Evolutionary conservation across 2,888 invertebrate genomes (phyloP), one percentile per base, ranked within the genome.

Genomic region (Pristionchus arcanus): DNA sequence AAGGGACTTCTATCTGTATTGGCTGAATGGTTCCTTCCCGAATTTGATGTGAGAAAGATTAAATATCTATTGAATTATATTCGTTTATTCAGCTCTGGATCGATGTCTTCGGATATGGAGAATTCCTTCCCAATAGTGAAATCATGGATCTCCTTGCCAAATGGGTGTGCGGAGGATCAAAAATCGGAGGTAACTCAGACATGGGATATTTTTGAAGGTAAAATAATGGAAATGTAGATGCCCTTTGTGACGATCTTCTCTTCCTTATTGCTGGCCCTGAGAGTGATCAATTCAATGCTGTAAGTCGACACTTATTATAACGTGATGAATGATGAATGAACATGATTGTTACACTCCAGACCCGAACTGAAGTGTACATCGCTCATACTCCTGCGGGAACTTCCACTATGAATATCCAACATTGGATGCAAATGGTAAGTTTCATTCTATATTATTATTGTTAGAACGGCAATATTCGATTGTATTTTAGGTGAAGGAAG

Each of bases 191-290:
- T 86, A 28, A 37, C 2, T 19, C 19, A n/a, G 11, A 34, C 71
- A 68, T n/a, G n/a, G n/a, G n/a, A n/a, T n/a, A 16, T 77, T 34
- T 13, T 81, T 21, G 28, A 42, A 42, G 7, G n/a, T 37, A n/a
- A 42, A 81, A 19, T 49, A 15, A 55, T n/a, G n/a, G 16, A 49
- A 93, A 53, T 59, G 7, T 42, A 87, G 59, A 88, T 59, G 31
- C n/a, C 2, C 96, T 97, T 87, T 98, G 97, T 95, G 97, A 97
- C 93, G 97, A 97, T 94, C 94, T 97, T 0, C 93, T 98, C 90
- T 97, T 97, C 95, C 95, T 97, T 21, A 94, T 97, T 1, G 97
- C 96, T 91, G 98, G 98, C 97, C 95, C 95, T 0, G 93, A 95
- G 49, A 94, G 93, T 83, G 90, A 93, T 66, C 94, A 95, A 89